Conservation (phyloP, 2,888 invertebrate species). For the Andrena praecox region DNA sequence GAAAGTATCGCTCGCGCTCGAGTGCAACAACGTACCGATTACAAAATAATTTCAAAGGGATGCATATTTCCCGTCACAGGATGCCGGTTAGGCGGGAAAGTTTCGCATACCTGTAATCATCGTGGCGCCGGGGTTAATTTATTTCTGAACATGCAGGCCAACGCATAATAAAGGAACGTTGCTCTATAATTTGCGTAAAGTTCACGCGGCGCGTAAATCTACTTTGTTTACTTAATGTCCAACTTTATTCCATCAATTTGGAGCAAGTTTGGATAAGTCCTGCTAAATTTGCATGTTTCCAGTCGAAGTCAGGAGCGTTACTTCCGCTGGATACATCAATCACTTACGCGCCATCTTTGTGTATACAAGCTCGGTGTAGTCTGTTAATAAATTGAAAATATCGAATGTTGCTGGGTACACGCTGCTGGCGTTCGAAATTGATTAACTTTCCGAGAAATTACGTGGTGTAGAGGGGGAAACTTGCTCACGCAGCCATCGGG, state of each 20-base stretch:
- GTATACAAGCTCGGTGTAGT: background rate
- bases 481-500: background rate
- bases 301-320: constrained; percentile 38
- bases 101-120: constrained; percentile 55
- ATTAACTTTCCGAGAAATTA: constrained; percentile 11
- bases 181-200: constrained; percentile 65
- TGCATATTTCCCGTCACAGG: constrained; percentile 24
- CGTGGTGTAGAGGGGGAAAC: background rate
- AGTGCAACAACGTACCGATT: background rate
- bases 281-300: constrained; percentile 60
- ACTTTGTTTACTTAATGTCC: constrained; percentile 69
- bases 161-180: constrained; percentile 59
- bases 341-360: constrained; percentile 31
- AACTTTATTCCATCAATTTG: constrained; percentile 65
- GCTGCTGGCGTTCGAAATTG: constrained; percentile 14
- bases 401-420: constrained; percentile 22
- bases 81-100: constrained; percentile 21
- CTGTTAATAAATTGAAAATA: constrained; percentile 52
- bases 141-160: constrained; percentile 50
- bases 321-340: constrained; percentile 52
- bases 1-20: background rate
- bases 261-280: constrained; percentile 55
- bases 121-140: constrained; percentile 64
- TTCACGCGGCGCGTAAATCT: constrained; percentile 55
- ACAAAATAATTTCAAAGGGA: constrained; percentile 13